Percentiles rank a stretch among this genome's conserved stretches.
These are phyloP conservation scores for Agriopis leucophaearia DNA, from an alignment of 2,888 invertebrate species.

Conservation along the genomic window DNA sequence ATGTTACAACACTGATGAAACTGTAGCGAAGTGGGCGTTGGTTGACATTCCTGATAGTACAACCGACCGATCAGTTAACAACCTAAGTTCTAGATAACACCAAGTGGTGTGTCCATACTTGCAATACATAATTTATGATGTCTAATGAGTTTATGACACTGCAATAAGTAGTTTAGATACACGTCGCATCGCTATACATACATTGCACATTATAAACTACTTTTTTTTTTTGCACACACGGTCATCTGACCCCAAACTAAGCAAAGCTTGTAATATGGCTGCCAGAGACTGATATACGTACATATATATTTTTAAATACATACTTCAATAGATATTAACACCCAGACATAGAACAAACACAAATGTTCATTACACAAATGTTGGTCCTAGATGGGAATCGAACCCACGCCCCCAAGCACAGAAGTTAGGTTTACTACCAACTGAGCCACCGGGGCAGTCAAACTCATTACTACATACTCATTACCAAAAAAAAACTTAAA, in stretches of 20 bases:
- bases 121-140: slow-evolving; percentile 20
- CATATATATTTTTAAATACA: too few relatives aligned
- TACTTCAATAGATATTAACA: too few relatives aligned
- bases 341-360: too few relatives aligned
- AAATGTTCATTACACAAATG: too few relatives aligned
- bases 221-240: too few relatives aligned
- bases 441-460: too few relatives aligned
- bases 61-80: slow-evolving; percentile 24
- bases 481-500: neutral
- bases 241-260: too few relatives aligned
- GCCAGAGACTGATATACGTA: too few relatives aligned
- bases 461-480: neutral
- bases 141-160: slow-evolving; percentile 23
- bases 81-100: slow-evolving; percentile 16
- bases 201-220: neutral
- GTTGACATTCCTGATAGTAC: slow-evolving; percentile 48
- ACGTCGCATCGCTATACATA: neutral
- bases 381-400: too few relatives aligned
- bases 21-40: slow-evolving; percentile 51
- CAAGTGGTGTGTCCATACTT: slow-evolving; percentile 23
- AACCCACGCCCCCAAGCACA: too few relatives aligned
- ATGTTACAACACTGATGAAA: slow-evolving; percentile 45
- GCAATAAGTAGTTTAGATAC: slow-evolving; percentile 1
- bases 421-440: too few relatives aligned
- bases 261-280: too few relatives aligned